These are phyloP conservation scores for Adoxophyes honmai DNA, from an alignment of 1,140 invertebrate species.

Conservation along the genomic window DNA sequence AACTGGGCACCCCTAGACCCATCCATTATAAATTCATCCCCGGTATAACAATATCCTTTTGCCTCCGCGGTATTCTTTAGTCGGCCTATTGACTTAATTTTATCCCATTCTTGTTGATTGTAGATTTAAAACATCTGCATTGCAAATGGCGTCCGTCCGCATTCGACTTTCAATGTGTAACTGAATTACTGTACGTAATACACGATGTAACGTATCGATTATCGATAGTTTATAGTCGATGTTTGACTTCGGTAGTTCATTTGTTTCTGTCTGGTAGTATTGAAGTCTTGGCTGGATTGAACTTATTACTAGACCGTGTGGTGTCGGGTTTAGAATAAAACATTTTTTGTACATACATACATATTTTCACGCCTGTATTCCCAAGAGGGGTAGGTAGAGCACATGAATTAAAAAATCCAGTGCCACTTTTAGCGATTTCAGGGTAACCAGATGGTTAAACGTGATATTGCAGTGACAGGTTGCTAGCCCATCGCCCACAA, in stretches of 20 bases:
- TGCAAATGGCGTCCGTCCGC: constrained; percentile 2
- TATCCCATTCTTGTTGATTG: constrained; percentile 2
- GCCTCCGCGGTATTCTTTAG: not conserved
- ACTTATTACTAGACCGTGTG: too few relatives aligned
- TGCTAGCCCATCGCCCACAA: too few relatives aligned
- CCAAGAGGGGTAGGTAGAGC: too few relatives aligned
- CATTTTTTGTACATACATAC: too few relatives aligned
- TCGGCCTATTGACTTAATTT: constrained; percentile 5
- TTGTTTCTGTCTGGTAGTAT: too few relatives aligned
- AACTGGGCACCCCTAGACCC: not conserved
- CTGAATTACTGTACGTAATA: not conserved
- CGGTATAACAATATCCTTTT: not conserved
- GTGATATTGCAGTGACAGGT: too few relatives aligned
- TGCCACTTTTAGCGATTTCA: too few relatives aligned
- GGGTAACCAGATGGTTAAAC: too few relatives aligned
- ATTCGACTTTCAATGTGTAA: not conserved
- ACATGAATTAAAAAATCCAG: too few relatives aligned
- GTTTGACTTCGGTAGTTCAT: not conserved
- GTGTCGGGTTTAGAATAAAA: too few relatives aligned
- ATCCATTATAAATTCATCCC: not conserved
- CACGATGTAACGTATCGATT: not conserved
- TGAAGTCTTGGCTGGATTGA: too few relatives aligned
- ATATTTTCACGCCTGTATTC: too few relatives aligned
- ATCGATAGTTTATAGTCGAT: not conserved
- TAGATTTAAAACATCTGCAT: constrained; percentile 7